These are phyloP conservation scores for Acrossocheilus fasciatus DNA, from an alignment of 2,797 vertebrate genomes.

Conservation along the genomic window DNA sequence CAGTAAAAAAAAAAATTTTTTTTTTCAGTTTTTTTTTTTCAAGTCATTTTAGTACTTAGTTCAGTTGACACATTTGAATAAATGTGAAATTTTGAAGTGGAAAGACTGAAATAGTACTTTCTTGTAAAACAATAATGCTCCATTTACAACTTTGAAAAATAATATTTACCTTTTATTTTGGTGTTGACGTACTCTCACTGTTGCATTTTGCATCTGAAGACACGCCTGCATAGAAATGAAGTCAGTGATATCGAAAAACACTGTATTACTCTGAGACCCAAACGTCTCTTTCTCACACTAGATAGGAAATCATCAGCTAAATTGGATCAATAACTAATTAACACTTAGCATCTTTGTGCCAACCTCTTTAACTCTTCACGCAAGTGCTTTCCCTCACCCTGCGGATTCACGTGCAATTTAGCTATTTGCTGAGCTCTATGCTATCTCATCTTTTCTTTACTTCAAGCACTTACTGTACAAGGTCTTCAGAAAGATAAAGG, in stretches of 20 bases:
- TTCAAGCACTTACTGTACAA: conserved; percentile 40
- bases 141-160: not conserved
- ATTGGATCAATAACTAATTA: conserved; percentile 85
- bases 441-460: conserved; percentile 15
- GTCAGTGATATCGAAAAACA: not conserved
- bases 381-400: conserved; percentile 25
- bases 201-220: not conserved
- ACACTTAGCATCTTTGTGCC: conserved; percentile 74
- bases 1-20: not conserved
- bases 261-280: conserved; percentile 2
- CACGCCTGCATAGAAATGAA: not conserved
- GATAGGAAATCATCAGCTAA: conserved; percentile 79
- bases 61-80: not conserved
- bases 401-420: not conserved
- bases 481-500: conserved; percentile 32
- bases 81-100: not conserved
- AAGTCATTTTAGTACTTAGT: not conserved
- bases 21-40: not conserved
- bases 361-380: conserved; percentile 48
- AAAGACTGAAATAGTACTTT: not conserved
- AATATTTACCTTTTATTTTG: not conserved
- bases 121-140: not conserved
- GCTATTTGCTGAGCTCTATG: conserved; percentile 51
- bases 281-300: conserved; percentile 6
- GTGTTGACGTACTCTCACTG: not conserved